Percentiles rank a stretch among this genome's conserved stretches.
Conservation (phyloP, 2,113 vertebrate genomes). For the Alethe castanea region DNA sequence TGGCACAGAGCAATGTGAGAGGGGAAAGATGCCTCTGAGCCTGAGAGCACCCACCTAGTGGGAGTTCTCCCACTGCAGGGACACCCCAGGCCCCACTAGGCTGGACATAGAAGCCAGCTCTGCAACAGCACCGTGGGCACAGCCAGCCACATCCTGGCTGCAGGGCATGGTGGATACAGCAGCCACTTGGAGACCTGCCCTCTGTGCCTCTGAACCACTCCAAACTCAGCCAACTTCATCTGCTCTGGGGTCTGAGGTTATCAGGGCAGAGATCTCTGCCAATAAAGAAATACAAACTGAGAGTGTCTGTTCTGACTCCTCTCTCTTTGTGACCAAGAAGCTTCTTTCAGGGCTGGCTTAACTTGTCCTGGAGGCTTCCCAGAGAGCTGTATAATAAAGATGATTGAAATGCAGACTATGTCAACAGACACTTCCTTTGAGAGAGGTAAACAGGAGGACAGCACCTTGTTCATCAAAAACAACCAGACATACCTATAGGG, state of each 20-base stretch:
- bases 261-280: slow-evolving; percentile 33
- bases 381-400: slow-evolving; percentile 49
- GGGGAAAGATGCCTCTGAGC: neutral
- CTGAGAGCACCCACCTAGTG: fast-evolving
- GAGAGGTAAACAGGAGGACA: slow-evolving; percentile 64
- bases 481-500: slow-evolving; percentile 65
- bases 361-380: slow-evolving; percentile 51
- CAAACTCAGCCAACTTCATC: neutral
- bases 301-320: neutral
- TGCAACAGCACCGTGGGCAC: fast-evolving
- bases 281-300: slow-evolving; percentile 30
- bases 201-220: neutral
- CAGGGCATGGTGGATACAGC: fast-evolving
- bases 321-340: slow-evolving; percentile 18
- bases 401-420: slow-evolving; percentile 57
- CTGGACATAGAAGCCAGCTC: fast-evolving
- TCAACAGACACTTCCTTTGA: slow-evolving; percentile 70
- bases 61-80: neutral
- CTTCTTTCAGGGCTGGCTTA: neutral
- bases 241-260: slow-evolving; percentile 9
- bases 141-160: neutral
- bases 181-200: neutral
- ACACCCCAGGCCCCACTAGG: neutral
- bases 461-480: slow-evolving; percentile 60
- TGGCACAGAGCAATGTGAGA: fast-evolving